These are phyloP conservation scores for Channa argus DNA, from an alignment of 2,113 vertebrate genomes.

Conservation along the genomic window DNA sequence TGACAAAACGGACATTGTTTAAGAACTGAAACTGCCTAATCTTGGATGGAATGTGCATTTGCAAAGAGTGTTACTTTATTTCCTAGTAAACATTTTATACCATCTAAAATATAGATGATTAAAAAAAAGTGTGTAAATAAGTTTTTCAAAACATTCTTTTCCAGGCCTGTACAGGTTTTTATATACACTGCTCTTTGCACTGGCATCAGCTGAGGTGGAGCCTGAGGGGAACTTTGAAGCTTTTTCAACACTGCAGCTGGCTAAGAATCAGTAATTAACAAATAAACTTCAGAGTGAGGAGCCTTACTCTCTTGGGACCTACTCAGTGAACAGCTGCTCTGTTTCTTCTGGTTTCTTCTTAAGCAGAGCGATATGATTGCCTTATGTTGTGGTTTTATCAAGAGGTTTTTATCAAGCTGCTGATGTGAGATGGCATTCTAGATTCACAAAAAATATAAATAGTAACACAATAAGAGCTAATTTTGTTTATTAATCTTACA, in stretches of 20 bases:
- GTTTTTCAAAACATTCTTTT: background rate
- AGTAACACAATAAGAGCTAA: no score
- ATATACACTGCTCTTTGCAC: background rate
- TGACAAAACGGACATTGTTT: background rate
- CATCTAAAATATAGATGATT: slow-evolving; percentile 40
- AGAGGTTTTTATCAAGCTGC: background rate
- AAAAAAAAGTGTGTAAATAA: background rate
- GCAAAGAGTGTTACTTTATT: slow-evolving; percentile 26
- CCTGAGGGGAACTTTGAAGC: slow-evolving; percentile 21
- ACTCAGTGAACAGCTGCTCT: slow-evolving; percentile 48
- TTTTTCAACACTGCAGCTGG: slow-evolving; percentile 42
- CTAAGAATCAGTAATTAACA: slow-evolving; percentile 46
- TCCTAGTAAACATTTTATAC: slow-evolving; percentile 44
- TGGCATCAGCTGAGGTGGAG: slow-evolving; percentile 8
- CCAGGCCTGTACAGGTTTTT: background rate
- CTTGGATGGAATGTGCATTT: background rate
- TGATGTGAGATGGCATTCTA: background rate
- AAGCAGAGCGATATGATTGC: background rate
- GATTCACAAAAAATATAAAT: background rate
- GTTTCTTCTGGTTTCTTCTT: slow-evolving; percentile 3
- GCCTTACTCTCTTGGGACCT: slow-evolving; percentile 3
- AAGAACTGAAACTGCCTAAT: slow-evolving; percentile 8
- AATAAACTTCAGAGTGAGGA: background rate
- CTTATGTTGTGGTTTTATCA: slow-evolving; percentile 4
- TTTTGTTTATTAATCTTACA: background rate